Conservation (phyloP, 2,888 invertebrate genomes). For the Rhorus exstirpatorius region DNA sequence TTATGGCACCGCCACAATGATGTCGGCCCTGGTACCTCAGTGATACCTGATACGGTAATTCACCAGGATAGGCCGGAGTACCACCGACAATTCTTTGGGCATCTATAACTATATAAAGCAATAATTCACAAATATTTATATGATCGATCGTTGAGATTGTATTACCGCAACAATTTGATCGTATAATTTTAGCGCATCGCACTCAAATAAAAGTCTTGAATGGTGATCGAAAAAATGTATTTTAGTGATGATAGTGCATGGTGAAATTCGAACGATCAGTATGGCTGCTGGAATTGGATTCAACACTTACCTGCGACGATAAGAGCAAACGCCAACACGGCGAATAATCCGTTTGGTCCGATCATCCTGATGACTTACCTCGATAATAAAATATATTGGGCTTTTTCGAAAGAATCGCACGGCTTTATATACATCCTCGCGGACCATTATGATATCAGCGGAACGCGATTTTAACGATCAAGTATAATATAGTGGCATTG, state of each 20-base stretch:
- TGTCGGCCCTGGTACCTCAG: constrained; percentile 69
- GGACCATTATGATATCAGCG: background rate
- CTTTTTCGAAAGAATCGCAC: background rate
- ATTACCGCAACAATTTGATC: background rate
- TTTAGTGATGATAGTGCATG: too few relatives aligned
- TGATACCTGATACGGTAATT: constrained; percentile 77
- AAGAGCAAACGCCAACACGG: constrained; percentile 15
- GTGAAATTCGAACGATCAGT: too few relatives aligned
- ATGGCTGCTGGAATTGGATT: too few relatives aligned
- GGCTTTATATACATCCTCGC: constrained; percentile 25
- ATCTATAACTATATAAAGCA: constrained; percentile 23
- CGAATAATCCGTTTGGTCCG: constrained; percentile 21
- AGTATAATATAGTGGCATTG: background rate
- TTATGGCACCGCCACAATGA: constrained; percentile 77
- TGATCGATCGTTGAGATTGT: background rate
- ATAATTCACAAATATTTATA: too few relatives aligned
- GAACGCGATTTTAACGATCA: background rate
- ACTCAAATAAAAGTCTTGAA: too few relatives aligned
- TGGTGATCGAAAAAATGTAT: too few relatives aligned
- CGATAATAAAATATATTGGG: background rate
- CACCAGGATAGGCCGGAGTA: constrained; percentile 65
- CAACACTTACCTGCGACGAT: constrained; percentile 31
- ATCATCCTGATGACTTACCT: constrained; percentile 16
- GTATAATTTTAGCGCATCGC: too few relatives aligned
- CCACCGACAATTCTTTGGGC: constrained; percentile 74